Evolutionary conservation across 2,113 vertebrate species (phyloP).

Genomic region (Brienomyrus brachyistius): DNA sequence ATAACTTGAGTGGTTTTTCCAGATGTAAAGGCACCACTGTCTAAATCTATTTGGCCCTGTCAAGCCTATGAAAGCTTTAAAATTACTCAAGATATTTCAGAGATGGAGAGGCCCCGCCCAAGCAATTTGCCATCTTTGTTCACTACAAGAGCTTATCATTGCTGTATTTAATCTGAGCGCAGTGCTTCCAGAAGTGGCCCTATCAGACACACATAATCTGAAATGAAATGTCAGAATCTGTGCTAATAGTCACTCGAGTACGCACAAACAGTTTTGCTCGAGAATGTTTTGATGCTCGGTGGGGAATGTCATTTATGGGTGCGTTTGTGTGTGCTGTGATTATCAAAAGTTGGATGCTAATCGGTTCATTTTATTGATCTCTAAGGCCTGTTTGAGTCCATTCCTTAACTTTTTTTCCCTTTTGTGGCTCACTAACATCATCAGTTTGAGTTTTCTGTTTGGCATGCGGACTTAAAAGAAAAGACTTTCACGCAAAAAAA

Average conservation of each 20-base stretch:
- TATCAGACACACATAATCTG: neutral
- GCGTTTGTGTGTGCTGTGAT: neutral
- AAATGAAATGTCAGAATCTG: neutral
- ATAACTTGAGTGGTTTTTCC: slow-evolving; percentile 81
- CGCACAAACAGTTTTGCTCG: neutral
- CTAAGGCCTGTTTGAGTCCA: neutral
- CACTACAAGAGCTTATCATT: neutral
- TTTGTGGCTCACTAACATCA: neutral
- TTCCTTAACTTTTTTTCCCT: neutral
- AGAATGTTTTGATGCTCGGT: neutral
- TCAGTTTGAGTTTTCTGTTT: neutral
- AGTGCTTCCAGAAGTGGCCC: neutral
- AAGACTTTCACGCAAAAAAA: neutral
- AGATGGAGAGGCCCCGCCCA: slow-evolving; percentile 29
- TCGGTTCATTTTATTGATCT: neutral
- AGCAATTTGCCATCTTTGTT: neutral
- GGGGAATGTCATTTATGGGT: neutral
- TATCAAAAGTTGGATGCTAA: neutral
- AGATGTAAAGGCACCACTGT: slow-evolving; percentile 74
- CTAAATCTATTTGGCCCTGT: slow-evolving; percentile 63
- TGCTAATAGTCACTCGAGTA: neutral
- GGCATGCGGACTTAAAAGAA: neutral
- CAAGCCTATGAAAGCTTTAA: slow-evolving; percentile 52
- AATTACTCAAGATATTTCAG: slow-evolving; percentile 46
- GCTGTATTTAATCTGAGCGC: slow-evolving; percentile 3